These are phyloP conservation scores for Urocyon cinereoargenteus DNA, from an alignment of 2,797 vertebrate genomes.

Conservation along the genomic window DNA sequence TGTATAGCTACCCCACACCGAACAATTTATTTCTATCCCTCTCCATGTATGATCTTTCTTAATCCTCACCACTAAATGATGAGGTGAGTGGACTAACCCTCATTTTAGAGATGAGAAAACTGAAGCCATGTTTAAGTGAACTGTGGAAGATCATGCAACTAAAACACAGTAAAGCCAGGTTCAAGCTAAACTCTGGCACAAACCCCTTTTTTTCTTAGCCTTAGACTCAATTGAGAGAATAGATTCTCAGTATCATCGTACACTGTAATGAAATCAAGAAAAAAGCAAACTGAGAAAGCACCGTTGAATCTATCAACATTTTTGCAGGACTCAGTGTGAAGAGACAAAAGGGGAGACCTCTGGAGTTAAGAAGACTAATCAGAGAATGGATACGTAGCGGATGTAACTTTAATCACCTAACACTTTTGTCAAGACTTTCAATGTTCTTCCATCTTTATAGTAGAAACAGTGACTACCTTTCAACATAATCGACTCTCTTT, in stretches of 20 bases:
- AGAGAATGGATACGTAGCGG: neutral
- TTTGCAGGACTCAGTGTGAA: neutral
- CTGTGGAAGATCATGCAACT: neutral
- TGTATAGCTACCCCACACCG: neutral
- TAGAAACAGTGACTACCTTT: slow-evolving; percentile 27
- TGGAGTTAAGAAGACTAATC: neutral
- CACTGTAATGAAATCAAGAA: neutral
- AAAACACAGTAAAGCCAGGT: neutral
- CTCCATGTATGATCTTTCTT: neutral
- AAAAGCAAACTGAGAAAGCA: neutral
- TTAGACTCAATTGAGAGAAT: neutral
- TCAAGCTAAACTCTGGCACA: neutral
- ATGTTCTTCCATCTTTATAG: neutral
- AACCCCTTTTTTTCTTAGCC: neutral
- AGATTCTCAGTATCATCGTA: neutral
- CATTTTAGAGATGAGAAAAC: neutral
- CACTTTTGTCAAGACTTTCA: neutral
- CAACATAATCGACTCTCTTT: neutral
- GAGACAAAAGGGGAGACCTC: neutral
- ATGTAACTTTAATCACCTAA: neutral
- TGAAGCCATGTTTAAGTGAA: neutral
- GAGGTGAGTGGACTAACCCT: neutral
- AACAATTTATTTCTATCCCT: neutral
- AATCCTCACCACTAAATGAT: neutral
- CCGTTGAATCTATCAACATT: neutral